Percentiles rank a stretch among this genome's conserved stretches.
These are phyloP conservation scores for Dione juno DNA, from an alignment of 2,888 invertebrate species.

Conservation along the genomic window DNA sequence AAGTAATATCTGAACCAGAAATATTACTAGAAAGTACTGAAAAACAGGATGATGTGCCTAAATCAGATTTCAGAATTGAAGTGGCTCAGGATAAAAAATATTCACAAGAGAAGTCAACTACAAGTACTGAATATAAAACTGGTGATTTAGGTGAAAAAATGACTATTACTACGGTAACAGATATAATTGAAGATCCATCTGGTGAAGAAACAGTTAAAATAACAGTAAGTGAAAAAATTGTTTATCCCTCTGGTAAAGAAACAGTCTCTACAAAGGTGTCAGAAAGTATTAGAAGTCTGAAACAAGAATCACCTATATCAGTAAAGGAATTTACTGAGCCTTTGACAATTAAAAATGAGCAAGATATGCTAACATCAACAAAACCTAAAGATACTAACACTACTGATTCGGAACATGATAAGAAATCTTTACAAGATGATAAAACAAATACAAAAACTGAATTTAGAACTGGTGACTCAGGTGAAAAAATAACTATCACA, in stretches of 20 bases:
- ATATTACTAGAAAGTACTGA: background rate
- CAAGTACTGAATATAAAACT: conserved; percentile 15
- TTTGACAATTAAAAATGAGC: background rate
- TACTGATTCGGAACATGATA: background rate
- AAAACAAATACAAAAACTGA: conserved; percentile 32
- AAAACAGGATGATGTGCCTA: background rate
- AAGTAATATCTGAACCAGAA: conserved; percentile 4
- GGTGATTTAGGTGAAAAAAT: conserved; percentile 36
- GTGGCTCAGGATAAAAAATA: background rate
- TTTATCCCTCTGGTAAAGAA: conserved; percentile 40
- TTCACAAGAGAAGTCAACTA: conserved; percentile 15
- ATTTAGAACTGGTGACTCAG: conserved; percentile 32
- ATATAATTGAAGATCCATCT: conserved; percentile 36
- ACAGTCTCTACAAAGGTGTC: conserved; percentile 36
- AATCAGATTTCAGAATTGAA: background rate
- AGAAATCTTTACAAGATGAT: conserved; percentile 5
- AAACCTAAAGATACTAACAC: background rate
- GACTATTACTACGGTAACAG: conserved; percentile 38
- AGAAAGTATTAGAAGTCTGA: conserved; percentile 37
- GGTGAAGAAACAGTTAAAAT: conserved; percentile 39
- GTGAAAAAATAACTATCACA: conserved; percentile 40
- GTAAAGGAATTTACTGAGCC: background rate
- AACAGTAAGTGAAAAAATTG: conserved; percentile 37
- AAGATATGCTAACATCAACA: background rate
- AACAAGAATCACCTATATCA: background rate